phyloP scores from a whole-genome alignment of 2,113 vertebrate genomes.

The Oostethus manadensis region DNA sequence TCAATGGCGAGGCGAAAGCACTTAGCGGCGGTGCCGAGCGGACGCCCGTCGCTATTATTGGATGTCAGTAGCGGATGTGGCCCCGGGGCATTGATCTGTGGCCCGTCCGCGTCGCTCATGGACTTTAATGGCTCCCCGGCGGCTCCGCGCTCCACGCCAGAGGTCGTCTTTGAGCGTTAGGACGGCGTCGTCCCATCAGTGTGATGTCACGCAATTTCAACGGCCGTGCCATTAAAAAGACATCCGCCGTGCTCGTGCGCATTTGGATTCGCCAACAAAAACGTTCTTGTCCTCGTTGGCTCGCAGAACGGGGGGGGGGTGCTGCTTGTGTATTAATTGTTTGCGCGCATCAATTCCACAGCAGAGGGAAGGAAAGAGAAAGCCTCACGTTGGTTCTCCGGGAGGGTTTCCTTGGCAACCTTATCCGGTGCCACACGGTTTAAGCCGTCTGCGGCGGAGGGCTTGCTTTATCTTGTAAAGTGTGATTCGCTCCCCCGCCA shows the following conservation, averaged over 20 bases:
- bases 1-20: slow-evolving; percentile 63
- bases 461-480: slow-evolving; percentile 65
- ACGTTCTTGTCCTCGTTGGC: slow-evolving; percentile 16
- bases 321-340: slow-evolving; percentile 67
- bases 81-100: slow-evolving; percentile 57
- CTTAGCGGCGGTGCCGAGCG: slow-evolving; percentile 50
- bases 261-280: slow-evolving; percentile 49
- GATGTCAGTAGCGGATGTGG: slow-evolving; percentile 59
- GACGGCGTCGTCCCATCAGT: slow-evolving; percentile 24
- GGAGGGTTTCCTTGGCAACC: slow-evolving; percentile 74
- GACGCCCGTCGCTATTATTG: slow-evolving; percentile 59
- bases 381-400: slow-evolving; percentile 57
- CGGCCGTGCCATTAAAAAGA: slow-evolving; percentile 52
- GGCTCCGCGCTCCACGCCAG: slow-evolving; percentile 23
- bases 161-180: background rate
- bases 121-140: slow-evolving; percentile 42
- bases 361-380: slow-evolving; percentile 20
- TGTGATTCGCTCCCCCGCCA: slow-evolving; percentile 42
- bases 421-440: slow-evolving; percentile 72
- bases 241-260: slow-evolving; percentile 41
- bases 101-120: slow-evolving; percentile 43
- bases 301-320: slow-evolving; percentile 50
- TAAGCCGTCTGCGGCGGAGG: slow-evolving; percentile 49
- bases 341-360: slow-evolving; percentile 49
- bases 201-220: slow-evolving; percentile 49